phyloP scores from a whole-genome alignment of 2,797 vertebrate species.

The Malurus splendens region DNA sequence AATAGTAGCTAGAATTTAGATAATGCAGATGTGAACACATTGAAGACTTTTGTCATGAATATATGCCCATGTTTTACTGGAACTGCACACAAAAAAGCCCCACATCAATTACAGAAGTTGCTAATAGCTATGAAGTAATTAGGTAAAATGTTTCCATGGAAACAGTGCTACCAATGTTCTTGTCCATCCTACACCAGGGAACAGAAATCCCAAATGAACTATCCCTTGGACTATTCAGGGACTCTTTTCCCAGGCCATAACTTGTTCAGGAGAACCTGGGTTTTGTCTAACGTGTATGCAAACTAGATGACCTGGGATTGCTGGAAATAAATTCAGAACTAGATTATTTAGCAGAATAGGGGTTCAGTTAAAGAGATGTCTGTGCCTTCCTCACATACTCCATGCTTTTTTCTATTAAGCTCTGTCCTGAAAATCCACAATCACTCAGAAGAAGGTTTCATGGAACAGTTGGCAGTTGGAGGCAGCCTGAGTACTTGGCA shows the following conservation, averaged over 20 bases:
- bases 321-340: neutral
- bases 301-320: neutral
- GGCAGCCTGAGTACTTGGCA: neutral
- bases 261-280: neutral
- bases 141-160: neutral
- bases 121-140: neutral
- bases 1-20: neutral
- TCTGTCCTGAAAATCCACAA: neutral
- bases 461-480: neutral
- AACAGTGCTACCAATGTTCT: neutral
- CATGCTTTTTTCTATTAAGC: neutral
- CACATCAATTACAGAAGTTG: neutral
- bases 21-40: neutral
- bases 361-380: neutral
- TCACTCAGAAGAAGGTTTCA: neutral
- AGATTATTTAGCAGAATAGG: neutral
- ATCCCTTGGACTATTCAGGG: neutral
- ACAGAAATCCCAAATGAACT: neutral
- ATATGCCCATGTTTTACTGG: neutral
- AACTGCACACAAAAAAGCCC: neutral
- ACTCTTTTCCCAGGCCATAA: neutral
- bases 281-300: neutral
- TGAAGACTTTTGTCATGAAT: neutral
- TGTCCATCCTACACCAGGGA: neutral
- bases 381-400: neutral